A percentile compares a stretch with the other conserved stretches of the same genome.
Conservation (phyloP, 2,113 vertebrate species). For the Cebidichthys violaceus region DNA sequence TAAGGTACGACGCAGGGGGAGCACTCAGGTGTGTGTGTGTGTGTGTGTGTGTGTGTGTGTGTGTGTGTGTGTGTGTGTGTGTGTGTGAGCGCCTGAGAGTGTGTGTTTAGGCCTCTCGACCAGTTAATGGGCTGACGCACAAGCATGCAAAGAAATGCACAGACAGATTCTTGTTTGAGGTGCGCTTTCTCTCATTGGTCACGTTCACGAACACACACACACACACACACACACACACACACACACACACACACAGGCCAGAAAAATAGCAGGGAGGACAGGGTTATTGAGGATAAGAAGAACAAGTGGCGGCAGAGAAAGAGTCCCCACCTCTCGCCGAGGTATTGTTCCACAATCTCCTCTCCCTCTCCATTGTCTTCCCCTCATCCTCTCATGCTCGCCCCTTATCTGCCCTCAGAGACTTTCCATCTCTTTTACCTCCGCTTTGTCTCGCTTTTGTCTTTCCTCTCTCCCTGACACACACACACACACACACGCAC, state of each 20-base stretch:
- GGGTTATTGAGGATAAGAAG: conserved; percentile 52
- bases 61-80: conserved; percentile 37
- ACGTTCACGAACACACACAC: conserved; percentile 15
- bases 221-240: conserved; percentile 2
- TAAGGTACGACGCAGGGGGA: conserved; percentile 30
- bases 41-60: not conserved
- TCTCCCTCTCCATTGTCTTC: conserved; percentile 54
- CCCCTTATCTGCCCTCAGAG: conserved; percentile 71
- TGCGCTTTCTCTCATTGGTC: conserved; percentile 51
- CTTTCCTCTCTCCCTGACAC: conserved; percentile 17
- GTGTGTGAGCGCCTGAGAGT: not conserved
- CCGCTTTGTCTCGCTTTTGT: conserved; percentile 63
- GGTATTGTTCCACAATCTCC: conserved; percentile 63
- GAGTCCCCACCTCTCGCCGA: conserved; percentile 53
- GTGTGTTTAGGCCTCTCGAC: conserved; percentile 55
- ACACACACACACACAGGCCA: conserved; percentile 23
- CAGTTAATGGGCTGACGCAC: conserved; percentile 45
- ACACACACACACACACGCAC: conserved; percentile 10
- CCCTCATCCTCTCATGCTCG: conserved; percentile 54
- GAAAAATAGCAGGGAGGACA: not conserved
- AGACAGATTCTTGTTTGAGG: conserved; percentile 52
- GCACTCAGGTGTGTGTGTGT: conserved; percentile 10
- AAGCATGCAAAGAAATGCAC: conserved; percentile 36
- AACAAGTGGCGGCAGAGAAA: conserved; percentile 46
- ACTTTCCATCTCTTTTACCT: conserved; percentile 69